A percentile compares a stretch with the other conserved stretches of the same genome.
These are phyloP conservation scores for Megalonaias nervosa DNA, from an alignment of 1,140 invertebrate species.

Conservation along the genomic window DNA sequence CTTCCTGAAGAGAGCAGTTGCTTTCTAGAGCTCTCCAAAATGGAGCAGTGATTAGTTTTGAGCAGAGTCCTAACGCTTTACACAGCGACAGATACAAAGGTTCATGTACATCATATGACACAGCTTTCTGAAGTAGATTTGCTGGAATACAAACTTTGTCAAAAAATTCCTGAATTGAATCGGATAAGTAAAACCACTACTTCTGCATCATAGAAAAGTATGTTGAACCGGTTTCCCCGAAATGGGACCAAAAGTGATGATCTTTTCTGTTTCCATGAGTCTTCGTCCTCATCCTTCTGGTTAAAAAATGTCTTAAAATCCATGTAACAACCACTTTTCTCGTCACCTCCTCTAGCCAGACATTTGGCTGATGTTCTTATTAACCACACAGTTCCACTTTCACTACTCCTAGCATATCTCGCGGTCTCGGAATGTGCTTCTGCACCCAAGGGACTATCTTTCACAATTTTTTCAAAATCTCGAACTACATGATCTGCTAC, in stretches of 20 bases:
- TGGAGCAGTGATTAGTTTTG: conserved; percentile 32
- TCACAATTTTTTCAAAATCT: conserved; percentile 21
- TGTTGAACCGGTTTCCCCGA: conserved; percentile 37
- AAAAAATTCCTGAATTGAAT: conserved; percentile 29
- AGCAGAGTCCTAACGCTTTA: conserved; percentile 34
- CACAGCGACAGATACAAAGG: conserved; percentile 7
- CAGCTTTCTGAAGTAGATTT: conserved; percentile 23
- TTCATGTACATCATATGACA: conserved; percentile 33
- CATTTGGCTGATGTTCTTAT: too few relatives aligned
- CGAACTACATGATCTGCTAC: conserved; percentile 13
- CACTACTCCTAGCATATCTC: conserved; percentile 7
- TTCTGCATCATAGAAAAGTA: conserved; percentile 41
- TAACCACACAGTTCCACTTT: conserved; percentile 21
- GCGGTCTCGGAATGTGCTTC: conserved; percentile 19
- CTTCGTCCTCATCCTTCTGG: conserved; percentile 17
- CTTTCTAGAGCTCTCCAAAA: conserved; percentile 33
- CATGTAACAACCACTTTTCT: too few relatives aligned
- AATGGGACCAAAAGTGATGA: conserved; percentile 24
- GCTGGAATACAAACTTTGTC: conserved; percentile 16
- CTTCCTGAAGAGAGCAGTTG: conserved; percentile 24
- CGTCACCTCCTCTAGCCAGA: too few relatives aligned
- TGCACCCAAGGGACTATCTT: conserved; percentile 19
- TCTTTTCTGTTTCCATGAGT: not conserved
- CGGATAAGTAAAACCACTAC: conserved; percentile 21
- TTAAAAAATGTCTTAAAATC: conserved; percentile 32